Evolutionary conservation across 2,113 vertebrate species (phyloP), one percentile per base, ranked within the genome.

Genomic region (Edolisoma coerulescens): DNA sequence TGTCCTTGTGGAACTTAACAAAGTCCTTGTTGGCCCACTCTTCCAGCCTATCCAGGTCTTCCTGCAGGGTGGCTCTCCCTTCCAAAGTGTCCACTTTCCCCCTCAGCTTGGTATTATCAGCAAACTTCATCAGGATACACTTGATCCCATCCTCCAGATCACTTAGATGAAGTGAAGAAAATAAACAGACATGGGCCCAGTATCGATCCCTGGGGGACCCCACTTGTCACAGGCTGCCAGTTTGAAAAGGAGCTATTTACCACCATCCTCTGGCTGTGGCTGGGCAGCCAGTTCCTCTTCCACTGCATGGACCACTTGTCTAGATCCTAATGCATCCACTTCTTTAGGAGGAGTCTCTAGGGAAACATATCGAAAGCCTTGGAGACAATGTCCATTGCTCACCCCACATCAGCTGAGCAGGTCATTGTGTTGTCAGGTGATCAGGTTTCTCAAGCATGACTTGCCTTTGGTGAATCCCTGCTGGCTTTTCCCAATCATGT

Each of bases 131-230:
- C 60, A 54, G 47, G n/a, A 57, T 54, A 24, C 32, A 33, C 41
- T 37, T 49, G n/a, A 24, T 42, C 10, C 35, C 41, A 50, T 37
- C 61, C 56, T 47, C 41, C 47, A 68, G 21, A 60, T 54, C n/a
- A 35, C 47, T 67, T 68, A 24, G n/a, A n/a, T n/a, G n/a, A n/a
- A n/a, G n/a, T 2, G 11, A 85, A 67, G 21, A 23, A 35, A 47
- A 6, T 27, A 32, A 91, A 59, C 35, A 63, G 23, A 28, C 0
- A 3, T 33, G 7, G 16, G 16, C 53, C 23, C 35, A 39, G 1
- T 27, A 23, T 20, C 0, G 0, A 12, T 45, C 17, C 37, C 56
- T 35, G 37, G 28, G 7, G 33, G 39, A 82, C 24, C 6, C 28
- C 56, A 57, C 7, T 23, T 76, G 42, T n/a, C 37, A 57, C 37